These are phyloP conservation scores for Latrodectus elegans DNA, from an alignment of 2,888 invertebrate genomes.

Conservation along the genomic window DNA sequence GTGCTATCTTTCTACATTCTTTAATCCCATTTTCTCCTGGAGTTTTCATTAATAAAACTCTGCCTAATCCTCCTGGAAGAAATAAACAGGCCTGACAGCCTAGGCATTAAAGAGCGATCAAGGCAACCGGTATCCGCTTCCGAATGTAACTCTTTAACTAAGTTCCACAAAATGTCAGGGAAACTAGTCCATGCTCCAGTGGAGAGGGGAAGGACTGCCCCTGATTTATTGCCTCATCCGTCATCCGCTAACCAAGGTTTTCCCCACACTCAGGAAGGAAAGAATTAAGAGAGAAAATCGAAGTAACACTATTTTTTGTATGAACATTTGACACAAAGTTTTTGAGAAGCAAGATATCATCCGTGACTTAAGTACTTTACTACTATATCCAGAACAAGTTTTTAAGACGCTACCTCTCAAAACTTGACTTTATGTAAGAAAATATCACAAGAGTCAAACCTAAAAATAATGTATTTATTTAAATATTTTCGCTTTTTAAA, in stretches of 20 bases:
- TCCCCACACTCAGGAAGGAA: neutral
- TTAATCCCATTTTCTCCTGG: neutral
- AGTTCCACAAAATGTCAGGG: constrained; percentile 5
- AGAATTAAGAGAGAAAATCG: neutral
- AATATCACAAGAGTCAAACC: too few relatives aligned
- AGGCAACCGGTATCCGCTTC: neutral
- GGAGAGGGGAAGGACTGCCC: neutral
- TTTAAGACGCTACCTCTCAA: too few relatives aligned
- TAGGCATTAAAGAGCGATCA: constrained; percentile 25
- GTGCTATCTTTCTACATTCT: neutral
- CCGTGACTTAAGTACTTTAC: too few relatives aligned
- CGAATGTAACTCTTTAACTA: constrained; percentile 1
- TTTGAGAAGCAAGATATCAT: too few relatives aligned
- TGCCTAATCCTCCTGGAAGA: constrained; percentile 8
- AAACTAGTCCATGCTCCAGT: neutral
- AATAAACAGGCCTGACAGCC: constrained; percentile 12
- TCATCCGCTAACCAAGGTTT: constrained; percentile 2
- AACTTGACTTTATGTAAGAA: too few relatives aligned
- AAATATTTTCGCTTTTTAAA: too few relatives aligned
- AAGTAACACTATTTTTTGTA: neutral
- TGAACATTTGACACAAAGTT: too few relatives aligned
- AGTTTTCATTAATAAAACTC: constrained; percentile 10
- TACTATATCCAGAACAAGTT: too few relatives aligned
- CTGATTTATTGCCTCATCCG: constrained; percentile 1
- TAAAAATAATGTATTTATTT: too few relatives aligned